A percentile compares a stretch with the other conserved stretches of the same genome.
These are phyloP conservation scores for Tolmerus cingulatus DNA, from an alignment of 2,888 invertebrate species.

Conservation along the genomic window DNA sequence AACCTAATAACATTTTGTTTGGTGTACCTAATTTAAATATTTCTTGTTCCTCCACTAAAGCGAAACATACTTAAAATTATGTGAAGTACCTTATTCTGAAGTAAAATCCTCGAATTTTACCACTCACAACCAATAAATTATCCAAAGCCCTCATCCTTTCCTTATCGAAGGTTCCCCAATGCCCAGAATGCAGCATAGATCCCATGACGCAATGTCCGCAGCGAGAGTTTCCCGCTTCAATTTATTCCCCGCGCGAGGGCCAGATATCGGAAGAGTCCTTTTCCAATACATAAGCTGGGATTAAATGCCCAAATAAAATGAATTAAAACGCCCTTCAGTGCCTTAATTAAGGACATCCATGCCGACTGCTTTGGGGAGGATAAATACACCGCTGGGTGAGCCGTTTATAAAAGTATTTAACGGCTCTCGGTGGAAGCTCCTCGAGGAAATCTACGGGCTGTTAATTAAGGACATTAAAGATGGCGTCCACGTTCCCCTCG, in stretches of 20 bases:
- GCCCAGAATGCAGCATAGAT: background rate
- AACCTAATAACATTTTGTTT: too few species aligned
- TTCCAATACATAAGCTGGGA: conserved; percentile 35
- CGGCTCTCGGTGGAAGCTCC: conserved; percentile 44
- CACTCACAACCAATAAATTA: background rate
- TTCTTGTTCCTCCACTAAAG: too few species aligned
- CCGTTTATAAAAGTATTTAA: conserved; percentile 49
- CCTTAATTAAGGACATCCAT: conserved; percentile 61
- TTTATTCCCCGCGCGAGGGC: background rate
- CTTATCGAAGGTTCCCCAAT: background rate
- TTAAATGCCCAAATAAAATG: conserved; percentile 53
- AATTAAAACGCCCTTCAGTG: conserved; percentile 63
- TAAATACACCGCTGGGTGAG: conserved; percentile 47
- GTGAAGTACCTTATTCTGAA: too few species aligned
- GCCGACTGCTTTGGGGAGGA: conserved; percentile 36
- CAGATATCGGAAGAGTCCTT: background rate
- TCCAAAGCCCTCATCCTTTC: background rate
- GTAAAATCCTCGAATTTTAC: too few species aligned
- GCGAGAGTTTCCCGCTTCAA: background rate
- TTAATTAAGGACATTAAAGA: conserved; percentile 50
- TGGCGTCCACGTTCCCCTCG: conserved; percentile 34
- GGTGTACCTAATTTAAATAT: too few species aligned
- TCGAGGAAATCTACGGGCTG: conserved; percentile 47
- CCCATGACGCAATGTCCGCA: background rate
- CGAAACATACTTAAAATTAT: too few species aligned